These are phyloP conservation scores for Amblyraja radiata DNA, from an alignment of 2,797 vertebrate genomes.

Conservation along the genomic window DNA sequence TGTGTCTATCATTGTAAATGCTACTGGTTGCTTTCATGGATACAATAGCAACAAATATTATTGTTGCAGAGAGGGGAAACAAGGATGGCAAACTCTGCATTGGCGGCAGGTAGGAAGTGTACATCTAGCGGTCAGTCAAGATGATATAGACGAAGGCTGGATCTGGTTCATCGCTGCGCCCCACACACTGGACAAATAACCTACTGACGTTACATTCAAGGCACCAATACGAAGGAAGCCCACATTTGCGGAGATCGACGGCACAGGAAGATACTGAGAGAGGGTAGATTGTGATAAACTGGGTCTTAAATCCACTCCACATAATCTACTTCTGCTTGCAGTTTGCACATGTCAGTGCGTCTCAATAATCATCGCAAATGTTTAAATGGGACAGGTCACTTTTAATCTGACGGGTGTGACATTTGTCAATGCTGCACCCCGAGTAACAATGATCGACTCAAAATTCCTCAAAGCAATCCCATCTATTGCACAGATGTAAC, in stretches of 20 bases:
- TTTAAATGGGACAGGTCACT: background rate
- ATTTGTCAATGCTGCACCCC: background rate
- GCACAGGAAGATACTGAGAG: background rate
- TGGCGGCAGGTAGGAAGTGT: background rate
- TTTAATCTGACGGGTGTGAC: background rate
- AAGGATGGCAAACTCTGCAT: no score
- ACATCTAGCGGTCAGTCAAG: no score
- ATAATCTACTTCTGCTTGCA: background rate
- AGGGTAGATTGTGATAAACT: background rate
- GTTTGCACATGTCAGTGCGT: background rate
- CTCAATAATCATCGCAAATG: background rate
- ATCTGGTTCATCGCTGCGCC: background rate
- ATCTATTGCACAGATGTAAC: no score
- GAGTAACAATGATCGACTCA: background rate
- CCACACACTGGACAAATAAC: background rate
- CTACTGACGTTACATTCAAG: background rate
- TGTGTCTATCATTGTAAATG: no score
- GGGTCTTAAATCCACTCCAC: background rate
- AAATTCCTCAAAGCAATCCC: background rate
- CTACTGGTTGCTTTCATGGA: background rate
- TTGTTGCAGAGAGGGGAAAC: no score
- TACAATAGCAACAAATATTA: no score
- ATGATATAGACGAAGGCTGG: background rate
- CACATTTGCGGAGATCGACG: no score
- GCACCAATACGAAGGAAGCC: background rate